Conservation (phyloP, 2,888 invertebrate species). For the Drosophila macrothrix region DNA sequence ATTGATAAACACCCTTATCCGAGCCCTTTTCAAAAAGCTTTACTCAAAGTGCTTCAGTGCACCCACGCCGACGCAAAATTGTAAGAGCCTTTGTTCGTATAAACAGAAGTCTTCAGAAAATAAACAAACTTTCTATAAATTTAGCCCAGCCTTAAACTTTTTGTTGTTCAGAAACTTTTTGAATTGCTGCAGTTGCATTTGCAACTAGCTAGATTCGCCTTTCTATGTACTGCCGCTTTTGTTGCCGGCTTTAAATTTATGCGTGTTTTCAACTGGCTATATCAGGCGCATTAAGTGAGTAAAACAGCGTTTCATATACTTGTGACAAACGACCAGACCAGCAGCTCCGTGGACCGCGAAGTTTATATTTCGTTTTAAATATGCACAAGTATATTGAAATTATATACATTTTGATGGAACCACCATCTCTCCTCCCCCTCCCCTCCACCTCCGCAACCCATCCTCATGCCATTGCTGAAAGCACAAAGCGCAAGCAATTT, state of each 20-base stretch:
- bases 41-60: constrained; percentile 6
- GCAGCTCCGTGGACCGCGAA: constrained; percentile 14
- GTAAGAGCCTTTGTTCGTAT: constrained; percentile 21
- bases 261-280: constrained; percentile 65
- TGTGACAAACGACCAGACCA: constrained; percentile 21
- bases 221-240: constrained; percentile 25
- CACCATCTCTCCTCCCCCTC: neutral
- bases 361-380: constrained; percentile 64
- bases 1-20: constrained; percentile 1
- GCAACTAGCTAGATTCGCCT: constrained; percentile 6
- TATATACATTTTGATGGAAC: constrained; percentile 40
- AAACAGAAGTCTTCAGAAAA: constrained; percentile 40
- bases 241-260: constrained; percentile 61
- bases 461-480: constrained; percentile 9
- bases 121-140: constrained; percentile 43
- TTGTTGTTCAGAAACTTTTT: constrained; percentile 56
- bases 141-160: constrained; percentile 55
- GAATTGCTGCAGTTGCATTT: constrained; percentile 40
- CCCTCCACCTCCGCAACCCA: neutral
- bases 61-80: constrained; percentile 18
- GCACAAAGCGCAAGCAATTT: constrained; percentile 57
- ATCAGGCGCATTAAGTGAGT: constrained; percentile 51
- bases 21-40: neutral
- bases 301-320: constrained; percentile 35
- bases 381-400: constrained; percentile 63